phyloP scores from a whole-genome alignment of 2,797 vertebrate genomes.

The Gallinago nigripennis region DNA sequence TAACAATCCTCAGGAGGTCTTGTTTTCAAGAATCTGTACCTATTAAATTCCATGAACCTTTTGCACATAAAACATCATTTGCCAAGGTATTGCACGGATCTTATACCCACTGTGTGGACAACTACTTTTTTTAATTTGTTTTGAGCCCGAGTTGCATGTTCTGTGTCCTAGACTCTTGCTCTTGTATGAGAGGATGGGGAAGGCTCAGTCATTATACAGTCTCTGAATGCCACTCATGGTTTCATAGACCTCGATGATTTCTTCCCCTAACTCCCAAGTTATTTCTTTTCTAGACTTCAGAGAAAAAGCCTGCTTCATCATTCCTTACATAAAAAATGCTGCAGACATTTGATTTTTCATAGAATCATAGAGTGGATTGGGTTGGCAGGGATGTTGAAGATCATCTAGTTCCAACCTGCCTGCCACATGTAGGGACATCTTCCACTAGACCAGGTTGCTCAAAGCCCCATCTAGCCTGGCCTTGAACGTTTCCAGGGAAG shows the following conservation, averaged over 20 bases:
- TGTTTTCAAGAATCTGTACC: not conserved
- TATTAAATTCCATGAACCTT: not conserved
- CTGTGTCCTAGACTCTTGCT: not conserved
- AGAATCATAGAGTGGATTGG: no score
- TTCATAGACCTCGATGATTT: not conserved
- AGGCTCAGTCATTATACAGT: accelerated
- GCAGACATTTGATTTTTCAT: not conserved
- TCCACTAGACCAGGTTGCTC: no score
- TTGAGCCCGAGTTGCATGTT: not conserved
- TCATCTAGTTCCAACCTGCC: no score
- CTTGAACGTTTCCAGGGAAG: no score
- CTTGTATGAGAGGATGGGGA: not conserved
- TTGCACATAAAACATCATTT: not conserved
- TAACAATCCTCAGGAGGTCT: not conserved
- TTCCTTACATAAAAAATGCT: not conserved
- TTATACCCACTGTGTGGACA: not conserved
- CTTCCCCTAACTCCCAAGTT: not conserved
- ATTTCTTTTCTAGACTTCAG: not conserved
- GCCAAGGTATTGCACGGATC: not conserved
- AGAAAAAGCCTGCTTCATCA: not conserved
- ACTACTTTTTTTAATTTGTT: not conserved
- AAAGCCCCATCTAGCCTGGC: no score
- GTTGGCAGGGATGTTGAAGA: no score
- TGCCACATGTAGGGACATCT: no score
- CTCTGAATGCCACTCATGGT: not conserved